Base-by-base conservation (phyloP, 2,113 vertebrate species). In the Cnemophilus loriae region DNA sequence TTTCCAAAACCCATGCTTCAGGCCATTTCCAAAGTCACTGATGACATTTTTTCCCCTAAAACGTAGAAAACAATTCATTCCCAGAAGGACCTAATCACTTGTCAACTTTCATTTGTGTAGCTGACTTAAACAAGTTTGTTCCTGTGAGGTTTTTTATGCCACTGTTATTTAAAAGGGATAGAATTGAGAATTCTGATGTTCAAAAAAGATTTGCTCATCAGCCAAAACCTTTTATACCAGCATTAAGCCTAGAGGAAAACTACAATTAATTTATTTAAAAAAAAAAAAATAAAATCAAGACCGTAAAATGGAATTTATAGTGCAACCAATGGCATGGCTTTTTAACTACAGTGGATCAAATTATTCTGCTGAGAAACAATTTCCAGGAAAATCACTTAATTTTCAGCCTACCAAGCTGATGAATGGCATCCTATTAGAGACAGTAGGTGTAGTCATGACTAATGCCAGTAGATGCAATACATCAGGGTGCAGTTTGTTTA, bases 41-140 rank as follows among this genome's bases (percentile, higher is more conserved):
- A 56, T 84, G 89, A 75, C 44, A 71, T 82, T 92, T 90, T 93
- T 87, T 74, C 46, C 71, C 69, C 39, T 92, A 56, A 63, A 94
- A 89, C 9, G 0, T 33, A 60, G 80, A 71, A 87, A 96, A 84
- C 81, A 92, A 41, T 92, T 96, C 21, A 56, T 95, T 95, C 91
- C 83, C 91, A 82, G 76, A 84, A 81, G 81, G 41, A 94, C 37
- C 64, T 95, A 89, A 95, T 95, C 91, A 84, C 73, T 91, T 97
- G 95, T 95, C 96, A 96, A 33, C 77, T 95, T 84, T 46, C 81
- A 69, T 96, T 96, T 96, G 65, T 79, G 44, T 50, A 69, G 49
- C 65, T 96, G 94, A 87, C 84, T 96, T 91, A 79, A 93, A 89
- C 35, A 42, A 96, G 90, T 95, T 93, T 93, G 70, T 95, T 93